Base-by-base conservation (phyloP, 2,797 vertebrate species). In the Sebastes nivosus region DNA sequence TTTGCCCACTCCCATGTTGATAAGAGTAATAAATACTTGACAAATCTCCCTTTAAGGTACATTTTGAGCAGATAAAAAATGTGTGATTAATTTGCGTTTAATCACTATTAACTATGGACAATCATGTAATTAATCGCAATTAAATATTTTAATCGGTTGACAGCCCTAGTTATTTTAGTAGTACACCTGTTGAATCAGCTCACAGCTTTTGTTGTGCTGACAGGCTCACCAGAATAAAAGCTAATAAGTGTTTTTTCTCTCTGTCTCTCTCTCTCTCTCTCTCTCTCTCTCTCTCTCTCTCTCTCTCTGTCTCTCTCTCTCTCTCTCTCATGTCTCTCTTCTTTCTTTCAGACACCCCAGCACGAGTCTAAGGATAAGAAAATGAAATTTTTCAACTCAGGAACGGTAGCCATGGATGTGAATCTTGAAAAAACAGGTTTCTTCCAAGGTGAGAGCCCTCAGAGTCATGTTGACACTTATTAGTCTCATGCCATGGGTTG, bases 371-470 rank as follows among this genome's bases (percentile, higher is more conserved):
- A 87, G 79, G 90, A 94, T 72, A 95, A 95, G 79, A 93, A 93
- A 84, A 79, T 93, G 83, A 93, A 79, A 1, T 0, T 94, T 29
- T 91, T 96, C 61, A 89, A 22, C 22, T 95, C 95, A 36, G 95
- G 95, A 83, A 89, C 77, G 22, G 90, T 95, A 13, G 50, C 87
- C 46, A 95, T 96, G 94, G 94, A 95, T 65, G 91, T 95, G 27
- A 59, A 85, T 32, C 70, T 93, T 16, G 94, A 95, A 54, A 95
- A 93, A 91, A 74, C 81, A 1, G 94, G 90, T 50, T 96, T 93
- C 85, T 69, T 9, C 34, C 90, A 91, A 87, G 93, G 95, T 96
- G 55, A 93, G 63, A 46, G 6, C 5, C 1, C 4, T 67, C 2
- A 52, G 14, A 24, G 7, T 29, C 4, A 13, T 22, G 50, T 7